Base-by-base conservation (phyloP, 2,113 vertebrate genomes). In the Myxocyprinus asiaticus region DNA sequence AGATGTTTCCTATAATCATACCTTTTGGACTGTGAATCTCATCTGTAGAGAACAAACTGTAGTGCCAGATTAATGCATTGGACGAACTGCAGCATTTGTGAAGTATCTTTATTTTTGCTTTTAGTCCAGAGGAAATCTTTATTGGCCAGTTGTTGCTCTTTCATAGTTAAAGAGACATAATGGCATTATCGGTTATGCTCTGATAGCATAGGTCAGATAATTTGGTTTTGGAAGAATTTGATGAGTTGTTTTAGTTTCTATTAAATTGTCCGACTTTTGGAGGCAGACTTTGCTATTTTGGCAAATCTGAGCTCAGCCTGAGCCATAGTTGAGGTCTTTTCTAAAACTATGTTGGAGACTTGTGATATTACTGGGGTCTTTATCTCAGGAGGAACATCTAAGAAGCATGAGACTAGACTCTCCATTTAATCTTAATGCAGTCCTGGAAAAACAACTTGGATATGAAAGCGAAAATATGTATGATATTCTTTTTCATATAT, bases 1-100 rank as follows among this genome's bases (percentile, higher is more conserved):
- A 81, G 78, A 79, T 85, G 62, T 78, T 82, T 81, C 85, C 82
- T 82, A 68, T 79, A 64, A 80, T 84, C 83, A 44, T 47, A n/a
- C 66, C 74, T 80, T 70, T 85, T 88, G 15, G n/a, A 14, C 22
- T 48, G 17, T n/a, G 62, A 15, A 50, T 33, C 58, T 14, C 44
- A 55, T 70, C 14, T 64, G 67, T 70, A 55, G 10, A 53, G 50
- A 10, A 4, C 56, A 73, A n/a, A 73, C 11, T 15, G 55, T 58
- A 55, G 51, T 4, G 5, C 12, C 22, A 33, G 22, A 33, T 73
- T 73, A 73, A 47, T 47, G 45, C 50, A 59, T 33, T 33, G 22
- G 22, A 33, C 3, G 22, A 33, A 1, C 22, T 33, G 22, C 22
- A 33, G 22, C 22, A 33, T 33, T 33, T 33, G 42, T 73, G 44